Evolutionary conservation across 2,888 invertebrate genomes (phyloP).

Genomic region (Teleiodes luculella): DNA sequence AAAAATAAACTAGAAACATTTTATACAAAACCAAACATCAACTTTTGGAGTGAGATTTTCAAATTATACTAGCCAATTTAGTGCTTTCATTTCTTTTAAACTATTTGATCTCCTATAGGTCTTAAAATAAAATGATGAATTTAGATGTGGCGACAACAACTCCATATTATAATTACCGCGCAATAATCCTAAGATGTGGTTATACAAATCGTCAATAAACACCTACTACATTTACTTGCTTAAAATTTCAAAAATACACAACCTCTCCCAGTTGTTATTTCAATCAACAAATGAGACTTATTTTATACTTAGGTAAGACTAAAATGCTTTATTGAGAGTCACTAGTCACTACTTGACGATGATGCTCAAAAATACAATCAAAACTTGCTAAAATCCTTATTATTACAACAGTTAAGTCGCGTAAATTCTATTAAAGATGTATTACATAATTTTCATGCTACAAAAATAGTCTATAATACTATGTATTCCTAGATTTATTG

Average conservation of each 20-base stretch:
- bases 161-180: background rate
- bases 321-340: background rate
- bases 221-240: constrained; percentile 2
- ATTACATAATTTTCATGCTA: background rate
- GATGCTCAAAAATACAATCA: background rate
- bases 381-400: constrained; percentile 3
- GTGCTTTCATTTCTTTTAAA: background rate
- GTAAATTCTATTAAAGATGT: background rate
- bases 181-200: constrained; percentile 4
- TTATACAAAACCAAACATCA: too few species aligned
- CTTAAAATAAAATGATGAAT: background rate
- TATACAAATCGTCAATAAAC: background rate
- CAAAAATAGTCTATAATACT: constrained; percentile 3
- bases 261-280: background rate
- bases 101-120: too few species aligned
- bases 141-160: background rate
- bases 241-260: constrained; percentile 5
- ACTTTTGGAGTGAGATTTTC: too few species aligned
- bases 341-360: background rate
- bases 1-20: too few species aligned
- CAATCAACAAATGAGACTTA: background rate
- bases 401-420: background rate
- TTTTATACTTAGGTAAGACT: background rate
- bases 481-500: constrained; percentile 6
- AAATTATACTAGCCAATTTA: too few species aligned